Evolutionary conservation across 2,797 vertebrate genomes (phyloP).

Genomic region (Neosilurus mollespiculum): DNA sequence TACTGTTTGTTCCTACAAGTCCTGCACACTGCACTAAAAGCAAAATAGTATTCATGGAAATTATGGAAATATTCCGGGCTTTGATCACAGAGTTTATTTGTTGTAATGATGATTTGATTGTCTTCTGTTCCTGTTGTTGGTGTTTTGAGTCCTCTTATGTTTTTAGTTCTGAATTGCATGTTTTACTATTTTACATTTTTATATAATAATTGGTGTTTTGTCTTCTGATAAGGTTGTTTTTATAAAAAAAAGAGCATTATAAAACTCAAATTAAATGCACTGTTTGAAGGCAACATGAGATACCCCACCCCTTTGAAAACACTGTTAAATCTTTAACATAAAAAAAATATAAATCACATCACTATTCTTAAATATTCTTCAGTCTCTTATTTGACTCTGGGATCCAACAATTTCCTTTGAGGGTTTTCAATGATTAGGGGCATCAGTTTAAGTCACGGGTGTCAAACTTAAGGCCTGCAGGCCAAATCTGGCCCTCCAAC

Average conservation of each 20-base stretch:
- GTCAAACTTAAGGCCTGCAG: too few relatives aligned
- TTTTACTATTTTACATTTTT: conserved; percentile 48
- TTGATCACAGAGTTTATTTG: conserved; percentile 42
- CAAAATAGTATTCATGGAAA: conserved; percentile 41
- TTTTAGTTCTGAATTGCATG: conserved; percentile 55
- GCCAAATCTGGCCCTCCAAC: too few relatives aligned
- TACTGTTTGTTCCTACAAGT: conserved; percentile 34
- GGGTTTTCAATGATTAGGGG: too few relatives aligned
- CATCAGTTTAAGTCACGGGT: too few relatives aligned
- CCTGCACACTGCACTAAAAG: conserved; percentile 49
- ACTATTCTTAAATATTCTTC: conserved; percentile 23
- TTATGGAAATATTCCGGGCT: conserved; percentile 43
- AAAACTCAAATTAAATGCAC: conserved; percentile 58
- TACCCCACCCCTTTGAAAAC: conserved; percentile 37
- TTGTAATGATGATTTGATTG: conserved; percentile 43
- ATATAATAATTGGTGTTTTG: conserved; percentile 34
- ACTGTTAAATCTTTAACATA: conserved; percentile 42
- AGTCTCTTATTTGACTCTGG: background rate
- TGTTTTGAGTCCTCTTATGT: conserved; percentile 48
- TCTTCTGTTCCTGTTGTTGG: conserved; percentile 53
- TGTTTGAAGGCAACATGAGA: conserved; percentile 35
- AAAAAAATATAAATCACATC: conserved; percentile 49
- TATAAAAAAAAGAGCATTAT: conserved; percentile 56
- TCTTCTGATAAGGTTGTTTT: conserved; percentile 52
- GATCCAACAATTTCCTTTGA: too few relatives aligned